phyloP scores from a whole-genome alignment of 35 echinoderm and acorn worm genomes.

The Acanthaster planci region DNA sequence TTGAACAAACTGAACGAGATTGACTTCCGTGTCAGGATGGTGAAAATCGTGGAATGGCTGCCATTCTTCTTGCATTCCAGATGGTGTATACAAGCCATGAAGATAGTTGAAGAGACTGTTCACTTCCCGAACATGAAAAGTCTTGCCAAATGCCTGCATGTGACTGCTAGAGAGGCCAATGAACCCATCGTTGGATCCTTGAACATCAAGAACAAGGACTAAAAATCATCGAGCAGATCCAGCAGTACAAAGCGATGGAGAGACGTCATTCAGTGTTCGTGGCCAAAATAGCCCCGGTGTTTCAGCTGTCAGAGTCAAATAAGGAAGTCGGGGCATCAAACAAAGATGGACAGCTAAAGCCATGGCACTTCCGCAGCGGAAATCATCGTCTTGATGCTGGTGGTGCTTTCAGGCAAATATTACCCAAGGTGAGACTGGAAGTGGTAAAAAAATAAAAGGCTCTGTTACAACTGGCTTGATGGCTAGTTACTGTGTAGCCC shows the following conservation, averaged over 20 bases:
- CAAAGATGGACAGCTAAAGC: too few species aligned
- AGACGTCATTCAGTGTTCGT: not conserved
- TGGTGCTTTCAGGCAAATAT: constrained; percentile 24
- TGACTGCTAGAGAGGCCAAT: constrained; percentile 8
- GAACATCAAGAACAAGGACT: not conserved
- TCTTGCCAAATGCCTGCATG: constrained; percentile 21
- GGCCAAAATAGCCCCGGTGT: not conserved
- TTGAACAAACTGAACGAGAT: not conserved
- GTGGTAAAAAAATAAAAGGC: constrained; percentile 18
- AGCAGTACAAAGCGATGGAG: not conserved
- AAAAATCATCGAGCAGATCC: not conserved
- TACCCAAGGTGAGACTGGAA: constrained; percentile 25
- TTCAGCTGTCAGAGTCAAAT: not conserved
- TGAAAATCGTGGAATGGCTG: constrained; percentile 11
- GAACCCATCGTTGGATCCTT: constrained; percentile 3
- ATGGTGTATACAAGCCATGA: constrained; percentile 20
- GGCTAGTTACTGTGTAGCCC: constrained; percentile 5
- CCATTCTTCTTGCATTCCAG: constrained; percentile 31
- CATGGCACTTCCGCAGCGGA: too few species aligned
- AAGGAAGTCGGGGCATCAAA: not conserved
- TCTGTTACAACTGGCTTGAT: constrained; percentile 51
- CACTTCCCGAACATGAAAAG: constrained; percentile 13
- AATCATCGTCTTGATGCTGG: constrained; percentile 14
- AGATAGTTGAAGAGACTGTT: not conserved
- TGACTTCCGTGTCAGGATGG: not conserved